Evolutionary conservation across 2,888 invertebrate species (phyloP).

Genomic region (Argyresthia albistria): DNA sequence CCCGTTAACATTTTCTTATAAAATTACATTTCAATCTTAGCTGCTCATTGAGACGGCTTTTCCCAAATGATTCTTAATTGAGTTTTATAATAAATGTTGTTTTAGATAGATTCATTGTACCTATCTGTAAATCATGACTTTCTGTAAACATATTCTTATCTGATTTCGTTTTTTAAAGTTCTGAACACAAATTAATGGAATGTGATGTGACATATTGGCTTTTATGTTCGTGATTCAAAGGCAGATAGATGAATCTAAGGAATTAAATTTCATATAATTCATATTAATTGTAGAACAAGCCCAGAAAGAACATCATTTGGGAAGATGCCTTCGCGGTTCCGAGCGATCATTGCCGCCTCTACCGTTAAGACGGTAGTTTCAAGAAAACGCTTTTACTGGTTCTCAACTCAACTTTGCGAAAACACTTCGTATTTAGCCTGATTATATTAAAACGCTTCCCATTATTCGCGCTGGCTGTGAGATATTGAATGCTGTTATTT

Average conservation of each 20-base stretch:
- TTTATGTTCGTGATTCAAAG: neutral
- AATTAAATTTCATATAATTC: too few relatives aligned
- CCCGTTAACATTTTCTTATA: slow-evolving; percentile 24
- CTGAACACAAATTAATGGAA: too few relatives aligned
- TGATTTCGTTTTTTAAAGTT: too few relatives aligned
- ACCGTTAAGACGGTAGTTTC: slow-evolving; percentile 40
- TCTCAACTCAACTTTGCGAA: slow-evolving; percentile 21
- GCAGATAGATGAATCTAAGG: neutral
- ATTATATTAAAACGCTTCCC: slow-evolving; percentile 29
- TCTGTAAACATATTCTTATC: too few relatives aligned
- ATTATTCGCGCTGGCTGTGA: slow-evolving; percentile 17
- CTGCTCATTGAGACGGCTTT: slow-evolving; percentile 9
- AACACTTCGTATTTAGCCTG: slow-evolving; percentile 28
- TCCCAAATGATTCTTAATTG: neutral
- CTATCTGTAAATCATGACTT: too few relatives aligned
- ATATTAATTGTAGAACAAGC: too few relatives aligned
- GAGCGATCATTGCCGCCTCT: slow-evolving; percentile 29
- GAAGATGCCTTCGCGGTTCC: neutral
- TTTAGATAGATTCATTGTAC: too few relatives aligned
- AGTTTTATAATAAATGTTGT: too few relatives aligned
- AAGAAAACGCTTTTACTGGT: slow-evolving; percentile 25
- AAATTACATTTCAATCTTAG: slow-evolving; percentile 49
- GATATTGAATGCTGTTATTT: slow-evolving; percentile 23
- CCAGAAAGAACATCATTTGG: neutral
- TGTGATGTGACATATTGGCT: too few relatives aligned